Evolutionary conservation across 2,888 invertebrate genomes (phyloP).

Genomic region (Tipula helvola): DNA sequence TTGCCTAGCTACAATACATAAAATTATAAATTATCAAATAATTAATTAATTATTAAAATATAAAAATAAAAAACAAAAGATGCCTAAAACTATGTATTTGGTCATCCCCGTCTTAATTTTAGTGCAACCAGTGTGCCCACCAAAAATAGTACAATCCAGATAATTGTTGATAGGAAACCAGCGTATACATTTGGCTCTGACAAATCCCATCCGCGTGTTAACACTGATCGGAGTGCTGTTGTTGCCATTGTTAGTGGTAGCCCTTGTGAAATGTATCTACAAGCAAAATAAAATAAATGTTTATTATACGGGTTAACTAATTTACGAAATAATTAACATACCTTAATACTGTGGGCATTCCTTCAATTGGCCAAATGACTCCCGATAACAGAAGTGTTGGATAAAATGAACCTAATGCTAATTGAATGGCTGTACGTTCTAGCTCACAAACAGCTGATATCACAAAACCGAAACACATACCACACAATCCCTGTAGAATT

Average conservation of each 20-base stretch:
- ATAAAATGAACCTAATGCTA: conserved; percentile 89
- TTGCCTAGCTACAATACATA: not conserved
- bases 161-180: conserved; percentile 73
- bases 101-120: conserved; percentile 66
- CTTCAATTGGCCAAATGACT: conserved; percentile 94
- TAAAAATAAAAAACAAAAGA: not conserved
- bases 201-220: conserved; percentile 79
- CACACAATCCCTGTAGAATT: conserved; percentile 81
- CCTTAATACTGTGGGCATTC: conserved; percentile 76
- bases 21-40: not conserved
- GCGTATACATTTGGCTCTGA: conserved; percentile 71
- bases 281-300: conserved; percentile 11
- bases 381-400: conserved; percentile 85
- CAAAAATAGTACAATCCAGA: conserved; percentile 76
- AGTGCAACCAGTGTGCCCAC: conserved; percentile 67
- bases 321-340: conserved; percentile 16
- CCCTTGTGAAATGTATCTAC: conserved; percentile 61
- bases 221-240: conserved; percentile 73
- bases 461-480: conserved; percentile 94
- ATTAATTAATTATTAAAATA: not conserved
- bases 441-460: conserved; percentile 86
- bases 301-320: not conserved
- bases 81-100: not conserved
- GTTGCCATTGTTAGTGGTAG: conserved; percentile 86
- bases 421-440: conserved; percentile 84